Percentiles rank a stretch among this genome's conserved stretches.
Conservation (phyloP, 2,113 vertebrate genomes). For the Ophiodon elongatus region DNA sequence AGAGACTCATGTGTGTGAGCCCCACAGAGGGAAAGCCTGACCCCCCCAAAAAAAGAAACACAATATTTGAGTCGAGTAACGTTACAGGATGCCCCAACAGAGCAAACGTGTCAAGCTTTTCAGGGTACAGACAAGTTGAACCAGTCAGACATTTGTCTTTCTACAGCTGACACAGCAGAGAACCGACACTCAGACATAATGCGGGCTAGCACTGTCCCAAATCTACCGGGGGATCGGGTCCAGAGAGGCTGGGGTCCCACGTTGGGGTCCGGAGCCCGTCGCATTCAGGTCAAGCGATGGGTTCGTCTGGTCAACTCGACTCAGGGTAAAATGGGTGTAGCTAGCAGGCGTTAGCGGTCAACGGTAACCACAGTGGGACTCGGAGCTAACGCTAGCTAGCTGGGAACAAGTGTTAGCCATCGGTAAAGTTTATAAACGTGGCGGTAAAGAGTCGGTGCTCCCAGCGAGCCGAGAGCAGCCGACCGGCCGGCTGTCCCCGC, state of each 20-base stretch:
- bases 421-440: conserved; percentile 39
- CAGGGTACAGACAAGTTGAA: conserved; percentile 32
- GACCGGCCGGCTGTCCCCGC: neutral
- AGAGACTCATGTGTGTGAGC: neutral
- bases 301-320: conserved; percentile 50
- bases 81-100: neutral
- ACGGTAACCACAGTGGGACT: conserved; percentile 49
- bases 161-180: conserved; percentile 62
- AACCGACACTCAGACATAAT: conserved; percentile 48
- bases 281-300: conserved; percentile 49
- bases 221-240: conserved; percentile 49
- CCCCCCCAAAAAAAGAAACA: conserved; percentile 10
- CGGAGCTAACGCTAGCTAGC: conserved; percentile 46
- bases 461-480: neutral
- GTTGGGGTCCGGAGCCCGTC: conserved; percentile 21
- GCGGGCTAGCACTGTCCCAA: conserved; percentile 52
- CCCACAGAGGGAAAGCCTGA: conserved; percentile 30
- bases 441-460: neutral
- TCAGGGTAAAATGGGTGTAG: conserved; percentile 73
- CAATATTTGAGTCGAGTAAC: neutral
- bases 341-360: conserved; percentile 74
- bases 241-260: conserved; percentile 17
- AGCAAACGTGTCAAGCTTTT: conserved; percentile 33
- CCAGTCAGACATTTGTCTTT: conserved; percentile 31
- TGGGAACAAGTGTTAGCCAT: neutral